Percentiles rank a stretch among this genome's conserved stretches.
These are phyloP conservation scores for Bostrychus sinensis DNA, from an alignment of 2,113 vertebrate genomes.

Conservation along the genomic window DNA sequence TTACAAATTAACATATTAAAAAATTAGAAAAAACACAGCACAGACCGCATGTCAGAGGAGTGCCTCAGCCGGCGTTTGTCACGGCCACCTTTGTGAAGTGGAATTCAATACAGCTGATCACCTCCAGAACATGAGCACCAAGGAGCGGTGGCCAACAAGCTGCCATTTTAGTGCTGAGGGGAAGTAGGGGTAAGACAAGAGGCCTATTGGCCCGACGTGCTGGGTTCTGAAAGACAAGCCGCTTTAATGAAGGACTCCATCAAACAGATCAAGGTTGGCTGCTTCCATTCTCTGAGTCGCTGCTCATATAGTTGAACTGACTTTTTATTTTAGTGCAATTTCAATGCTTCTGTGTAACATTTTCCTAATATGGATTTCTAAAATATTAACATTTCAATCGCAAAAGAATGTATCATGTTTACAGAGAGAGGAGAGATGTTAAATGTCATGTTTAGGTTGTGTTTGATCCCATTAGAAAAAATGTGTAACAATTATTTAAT, in stretches of 20 bases:
- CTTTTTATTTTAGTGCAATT: neutral
- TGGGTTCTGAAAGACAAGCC: constrained; percentile 37
- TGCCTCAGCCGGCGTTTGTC: constrained; percentile 4
- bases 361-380: no score
- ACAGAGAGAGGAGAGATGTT: no score
- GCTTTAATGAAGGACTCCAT: constrained; percentile 43
- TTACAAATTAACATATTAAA: no score
- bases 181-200: constrained; percentile 28
- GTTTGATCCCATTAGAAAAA: no score
- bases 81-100: constrained; percentile 18
- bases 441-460: no score
- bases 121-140: constrained; percentile 43
- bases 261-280: constrained; percentile 26
- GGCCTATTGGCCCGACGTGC: constrained; percentile 40
- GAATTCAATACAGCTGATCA: constrained; percentile 43
- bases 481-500: no score
- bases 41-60: constrained; percentile 31
- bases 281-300: constrained; percentile 14
- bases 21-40: constrained; percentile 24
- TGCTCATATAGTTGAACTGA: constrained; percentile 6
- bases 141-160: constrained; percentile 26
- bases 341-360: no score
- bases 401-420: no score
- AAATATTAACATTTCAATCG: no score
- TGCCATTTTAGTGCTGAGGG: constrained; percentile 26